A percentile compares a stretch with the other conserved stretches of the same genome.
Evolutionary conservation across 2,797 vertebrate species (phyloP).

Genomic region (Gephyroberyx darwinii): DNA sequence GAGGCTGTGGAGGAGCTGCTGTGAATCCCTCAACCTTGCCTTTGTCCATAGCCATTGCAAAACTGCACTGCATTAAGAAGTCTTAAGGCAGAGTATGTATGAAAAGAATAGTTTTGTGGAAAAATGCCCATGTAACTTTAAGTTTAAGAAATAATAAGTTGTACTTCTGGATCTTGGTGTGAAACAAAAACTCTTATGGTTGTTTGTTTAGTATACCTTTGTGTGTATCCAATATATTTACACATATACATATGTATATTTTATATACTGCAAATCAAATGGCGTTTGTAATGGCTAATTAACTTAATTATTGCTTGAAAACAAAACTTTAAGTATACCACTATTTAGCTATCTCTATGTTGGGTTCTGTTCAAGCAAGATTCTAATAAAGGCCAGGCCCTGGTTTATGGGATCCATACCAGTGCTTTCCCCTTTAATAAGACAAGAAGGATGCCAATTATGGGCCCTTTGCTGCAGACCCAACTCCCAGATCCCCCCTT

Average conservation of each 20-base stretch:
- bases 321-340: slow-evolving; percentile 15
- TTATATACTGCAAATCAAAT: no score
- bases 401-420: slow-evolving; percentile 69
- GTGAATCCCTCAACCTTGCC: slow-evolving; percentile 58
- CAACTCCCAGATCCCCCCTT: slow-evolving; percentile 77
- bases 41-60: slow-evolving; percentile 56
- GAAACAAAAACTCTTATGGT: background rate
- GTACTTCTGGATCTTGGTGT: slow-evolving; percentile 5
- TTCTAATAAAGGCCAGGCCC: slow-evolving; percentile 67
- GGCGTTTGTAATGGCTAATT: slow-evolving; percentile 36
- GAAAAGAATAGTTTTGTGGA: slow-evolving; percentile 5
- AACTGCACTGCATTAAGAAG: slow-evolving; percentile 38
- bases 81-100: slow-evolving; percentile 45
- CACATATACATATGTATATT: no score
- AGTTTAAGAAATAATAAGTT: background rate
- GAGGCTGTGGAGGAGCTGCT: slow-evolving; percentile 45
- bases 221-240: no score
- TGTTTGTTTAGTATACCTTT: no score
- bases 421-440: slow-evolving; percentile 80
- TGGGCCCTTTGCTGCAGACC: slow-evolving; percentile 73
- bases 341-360: slow-evolving; percentile 42
- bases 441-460: slow-evolving; percentile 86
- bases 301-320: slow-evolving; percentile 36
- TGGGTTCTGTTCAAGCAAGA: slow-evolving; percentile 65
- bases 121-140: slow-evolving; percentile 18